A percentile compares a stretch with the other conserved stretches of the same genome.
Evolutionary conservation across 1,140 invertebrate genomes (phyloP).

Genomic region (Meloidogyne chitwoodi): DNA sequence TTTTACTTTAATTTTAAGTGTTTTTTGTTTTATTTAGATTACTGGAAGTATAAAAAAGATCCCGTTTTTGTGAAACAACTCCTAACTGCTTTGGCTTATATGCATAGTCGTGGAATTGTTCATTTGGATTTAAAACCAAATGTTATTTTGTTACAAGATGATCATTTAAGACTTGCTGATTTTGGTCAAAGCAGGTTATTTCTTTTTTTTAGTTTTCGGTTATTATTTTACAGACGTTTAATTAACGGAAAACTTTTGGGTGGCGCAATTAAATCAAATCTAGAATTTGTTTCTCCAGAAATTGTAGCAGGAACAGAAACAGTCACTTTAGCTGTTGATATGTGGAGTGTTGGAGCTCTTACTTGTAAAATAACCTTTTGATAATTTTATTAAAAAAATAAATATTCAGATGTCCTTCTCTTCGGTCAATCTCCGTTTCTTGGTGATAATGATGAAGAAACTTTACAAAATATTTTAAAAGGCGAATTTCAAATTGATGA

Average conservation of each 20-base stretch:
- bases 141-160: constrained; percentile 77
- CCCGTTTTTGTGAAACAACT: constrained; percentile 74
- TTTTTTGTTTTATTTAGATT: too few relatives aligned
- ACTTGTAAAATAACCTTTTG: constrained; percentile 69
- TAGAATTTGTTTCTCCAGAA: constrained; percentile 85
- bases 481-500: constrained; percentile 62
- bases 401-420: constrained; percentile 29
- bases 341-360: constrained; percentile 83
- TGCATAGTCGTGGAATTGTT: constrained; percentile 80
- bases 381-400: neutral
- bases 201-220: neutral
- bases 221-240: constrained; percentile 39
- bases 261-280: constrained; percentile 72
- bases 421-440: constrained; percentile 63
- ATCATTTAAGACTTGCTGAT: constrained; percentile 79
- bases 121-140: constrained; percentile 87
- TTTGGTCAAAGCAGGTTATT: constrained; percentile 75
- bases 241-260: constrained; percentile 45
- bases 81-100: constrained; percentile 78
- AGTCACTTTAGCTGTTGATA: constrained; percentile 77
- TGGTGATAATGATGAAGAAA: constrained; percentile 80
- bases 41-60: too few relatives aligned
- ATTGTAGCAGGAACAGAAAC: constrained; percentile 74
- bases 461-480: constrained; percentile 72
- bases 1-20: too few relatives aligned